These are phyloP conservation scores for Brassicogethes aeneus DNA, from an alignment of 2,888 invertebrate genomes.

Conservation along the genomic window DNA sequence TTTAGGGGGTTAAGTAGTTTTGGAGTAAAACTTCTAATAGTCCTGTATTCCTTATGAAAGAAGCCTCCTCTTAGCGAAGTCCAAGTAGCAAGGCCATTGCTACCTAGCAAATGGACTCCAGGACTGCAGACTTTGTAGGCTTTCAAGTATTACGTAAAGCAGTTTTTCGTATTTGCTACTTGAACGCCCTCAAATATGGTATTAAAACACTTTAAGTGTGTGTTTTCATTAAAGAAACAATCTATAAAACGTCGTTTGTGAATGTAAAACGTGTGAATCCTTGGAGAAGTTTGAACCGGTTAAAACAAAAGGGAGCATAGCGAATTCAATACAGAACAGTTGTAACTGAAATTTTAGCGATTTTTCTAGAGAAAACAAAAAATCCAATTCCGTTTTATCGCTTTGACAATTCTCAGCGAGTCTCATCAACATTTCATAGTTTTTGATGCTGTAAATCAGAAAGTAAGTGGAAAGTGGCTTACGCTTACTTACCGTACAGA, in stretches of 20 bases:
- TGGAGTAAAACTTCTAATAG: too few relatives aligned
- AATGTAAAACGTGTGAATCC: not conserved
- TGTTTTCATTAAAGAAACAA: too few relatives aligned
- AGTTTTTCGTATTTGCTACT: too few relatives aligned
- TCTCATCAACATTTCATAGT: conserved; percentile 44
- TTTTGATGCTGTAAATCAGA: conserved; percentile 38
- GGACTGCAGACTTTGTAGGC: too few relatives aligned
- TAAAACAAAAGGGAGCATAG: conserved; percentile 5
- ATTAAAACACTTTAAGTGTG: too few relatives aligned
- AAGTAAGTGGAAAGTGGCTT: conserved; percentile 24
- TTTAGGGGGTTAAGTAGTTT: too few relatives aligned
- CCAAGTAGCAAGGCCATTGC: too few relatives aligned
- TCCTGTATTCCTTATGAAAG: too few relatives aligned
- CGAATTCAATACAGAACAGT: conserved; percentile 20
- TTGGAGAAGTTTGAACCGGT: not conserved
- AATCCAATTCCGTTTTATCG: conserved; percentile 40
- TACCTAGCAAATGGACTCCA: too few relatives aligned
- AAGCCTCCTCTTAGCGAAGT: too few relatives aligned
- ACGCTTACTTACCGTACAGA: conserved; percentile 78
- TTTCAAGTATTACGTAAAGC: too few relatives aligned
- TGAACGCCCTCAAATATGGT: too few relatives aligned
- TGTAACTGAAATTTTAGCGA: conserved; percentile 29
- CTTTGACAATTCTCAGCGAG: conserved; percentile 38
- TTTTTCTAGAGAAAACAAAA: conserved; percentile 36
- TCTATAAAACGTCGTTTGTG: not conserved